phyloP scores from a whole-genome alignment of 2,888 invertebrate genomes.

The Aspidapion aeneum region DNA sequence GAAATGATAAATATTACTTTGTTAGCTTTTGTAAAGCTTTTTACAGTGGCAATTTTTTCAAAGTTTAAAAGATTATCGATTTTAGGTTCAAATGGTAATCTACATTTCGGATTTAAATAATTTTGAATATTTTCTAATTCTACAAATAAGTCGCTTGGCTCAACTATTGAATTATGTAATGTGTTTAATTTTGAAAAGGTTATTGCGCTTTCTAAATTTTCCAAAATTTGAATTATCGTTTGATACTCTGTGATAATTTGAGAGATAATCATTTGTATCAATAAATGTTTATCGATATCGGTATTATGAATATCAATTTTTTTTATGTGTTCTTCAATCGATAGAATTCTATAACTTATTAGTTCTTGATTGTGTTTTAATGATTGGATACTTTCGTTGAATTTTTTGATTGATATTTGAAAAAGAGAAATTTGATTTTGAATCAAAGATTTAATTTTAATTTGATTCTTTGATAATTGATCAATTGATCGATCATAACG shows the following conservation, averaged over 20 bases:
- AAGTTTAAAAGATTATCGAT: not conserved
- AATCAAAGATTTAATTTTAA: not conserved
- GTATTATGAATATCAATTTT: not conserved
- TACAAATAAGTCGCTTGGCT: not conserved
- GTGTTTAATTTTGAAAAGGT: constrained; percentile 7
- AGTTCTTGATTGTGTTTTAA: not conserved
- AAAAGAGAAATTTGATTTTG: not conserved
- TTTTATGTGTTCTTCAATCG: not conserved
- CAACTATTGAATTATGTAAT: constrained; percentile 4
- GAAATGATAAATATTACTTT: no score
- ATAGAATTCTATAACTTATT: not conserved
- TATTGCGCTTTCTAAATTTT: not conserved
- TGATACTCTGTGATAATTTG: no score
- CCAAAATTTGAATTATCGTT: not conserved
- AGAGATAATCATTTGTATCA: not conserved
- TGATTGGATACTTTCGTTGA: not conserved
- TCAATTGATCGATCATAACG: not conserved
- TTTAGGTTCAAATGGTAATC: not conserved
- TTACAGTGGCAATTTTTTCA: not conserved
- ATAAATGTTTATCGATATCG: no score
- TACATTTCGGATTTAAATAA: not conserved
- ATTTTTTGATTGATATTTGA: not conserved
- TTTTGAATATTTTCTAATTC: not conserved
- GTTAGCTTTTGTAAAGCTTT: not conserved
- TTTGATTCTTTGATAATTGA: not conserved